Base-by-base conservation (phyloP, 2,888 invertebrate genomes). In the Callyntrura guangdongensis region DNA sequence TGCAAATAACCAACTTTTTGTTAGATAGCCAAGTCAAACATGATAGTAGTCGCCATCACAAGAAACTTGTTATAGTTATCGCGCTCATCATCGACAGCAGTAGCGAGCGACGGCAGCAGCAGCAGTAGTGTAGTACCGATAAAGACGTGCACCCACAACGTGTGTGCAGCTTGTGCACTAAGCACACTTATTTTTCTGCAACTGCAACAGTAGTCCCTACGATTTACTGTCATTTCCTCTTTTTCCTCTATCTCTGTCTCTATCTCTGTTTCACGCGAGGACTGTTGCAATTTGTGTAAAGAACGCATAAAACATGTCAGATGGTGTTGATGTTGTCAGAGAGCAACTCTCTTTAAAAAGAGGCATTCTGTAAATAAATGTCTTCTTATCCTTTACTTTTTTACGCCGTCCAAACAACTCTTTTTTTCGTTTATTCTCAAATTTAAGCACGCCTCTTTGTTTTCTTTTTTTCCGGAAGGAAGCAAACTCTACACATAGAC, bases 241-340 rank as follows among this genome's bases (percentile, higher is more conserved):
- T 59, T 85, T 67, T 25, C 53, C 9, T 53, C 20, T 45, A 64
- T 27, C 82, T 82, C 22, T 9, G 12, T 82, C 56, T 53, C 47
- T 77, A 64, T 85, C 36, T 69, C 20, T 14, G 69, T 69, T 69
- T 77, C 77, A 77, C 47, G 25, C 77, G 69, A 36, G 45, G 69
- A 69, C 69, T 69, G 69, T 69, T 77, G 77, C 77, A 77, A 77
- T 77, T 74, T 74, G 77, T 77, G 53, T 77, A 77, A 25, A 64
- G 36, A 64, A 79, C 61, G 61, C 64, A 86, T 67, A 87, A 87
- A 87, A 67, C 77, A 79, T 79, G 87, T 87, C 87, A 81, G 79
- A 87, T 87, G 87, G 79, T 87, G 87, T 87, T 87, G 87, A 87
- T 87, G 61, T 81, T 87, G 59, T 81, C 81, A 61, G 36, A 25